These are phyloP conservation scores for Gastrophryne carolinensis DNA, from an alignment of 2,797 vertebrate species.

Conservation along the genomic window DNA sequence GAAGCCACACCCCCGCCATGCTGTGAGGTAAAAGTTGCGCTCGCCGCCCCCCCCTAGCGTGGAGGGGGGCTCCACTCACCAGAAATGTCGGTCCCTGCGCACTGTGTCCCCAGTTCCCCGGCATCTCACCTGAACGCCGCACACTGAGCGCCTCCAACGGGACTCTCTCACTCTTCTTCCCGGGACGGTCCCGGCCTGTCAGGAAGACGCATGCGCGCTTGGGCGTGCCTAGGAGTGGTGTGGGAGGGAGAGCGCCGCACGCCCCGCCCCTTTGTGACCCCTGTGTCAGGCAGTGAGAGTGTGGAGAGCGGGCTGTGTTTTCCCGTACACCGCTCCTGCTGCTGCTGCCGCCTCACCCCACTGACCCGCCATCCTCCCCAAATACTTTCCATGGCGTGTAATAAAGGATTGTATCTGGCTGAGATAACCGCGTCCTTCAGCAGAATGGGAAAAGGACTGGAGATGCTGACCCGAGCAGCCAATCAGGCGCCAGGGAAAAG, in stretches of 20 bases:
- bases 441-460: no score
- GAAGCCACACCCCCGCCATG: no score
- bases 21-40: no score
- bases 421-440: no score
- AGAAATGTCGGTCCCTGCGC: conserved; percentile 3
- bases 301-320: not conserved
- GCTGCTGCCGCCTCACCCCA: not conserved
- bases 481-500: no score
- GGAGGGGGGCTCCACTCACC: no score
- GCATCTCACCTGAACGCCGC: conserved; percentile 40
- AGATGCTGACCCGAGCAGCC: no score
- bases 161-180: conserved; percentile 12
- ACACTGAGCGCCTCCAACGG: conserved; percentile 7
- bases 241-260: not conserved
- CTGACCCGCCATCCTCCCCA: no score
- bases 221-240: not conserved
- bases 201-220: conserved; percentile 16
- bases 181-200: conserved; percentile 18
- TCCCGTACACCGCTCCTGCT: not conserved
- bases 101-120: conserved; percentile 20
- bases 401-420: no score
- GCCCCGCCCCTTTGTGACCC: not conserved
- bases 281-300: not conserved
- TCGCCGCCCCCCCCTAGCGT: no score
- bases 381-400: no score